These are phyloP conservation scores for Cheilosia grossa DNA, from an alignment of 2,888 invertebrate species.

Conservation along the genomic window DNA sequence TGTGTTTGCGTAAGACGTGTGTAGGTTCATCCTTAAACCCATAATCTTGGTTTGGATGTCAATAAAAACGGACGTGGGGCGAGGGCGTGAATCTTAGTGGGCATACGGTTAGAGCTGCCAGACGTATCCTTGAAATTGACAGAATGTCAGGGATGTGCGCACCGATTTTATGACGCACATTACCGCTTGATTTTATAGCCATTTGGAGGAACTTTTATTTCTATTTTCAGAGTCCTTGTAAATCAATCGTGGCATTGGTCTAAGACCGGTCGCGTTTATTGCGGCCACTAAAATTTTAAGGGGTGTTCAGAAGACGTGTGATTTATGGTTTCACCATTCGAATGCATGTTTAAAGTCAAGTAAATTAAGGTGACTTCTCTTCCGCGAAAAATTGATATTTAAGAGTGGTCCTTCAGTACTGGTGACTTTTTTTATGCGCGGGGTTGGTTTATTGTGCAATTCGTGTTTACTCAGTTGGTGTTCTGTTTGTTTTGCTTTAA, in stretches of 20 bases:
- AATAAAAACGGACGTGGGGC: conserved; percentile 44
- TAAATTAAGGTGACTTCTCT: conserved; percentile 53
- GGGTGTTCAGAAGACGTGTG: conserved; percentile 41
- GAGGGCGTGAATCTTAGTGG: conserved; percentile 53
- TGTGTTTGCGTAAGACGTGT: conserved; percentile 20
- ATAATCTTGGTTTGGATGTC: conserved; percentile 17
- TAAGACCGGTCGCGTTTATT: conserved; percentile 57
- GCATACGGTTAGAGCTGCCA: conserved; percentile 34
- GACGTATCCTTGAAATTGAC: conserved; percentile 64
- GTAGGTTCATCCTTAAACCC: conserved; percentile 38
- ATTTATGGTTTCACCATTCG: conserved; percentile 55
- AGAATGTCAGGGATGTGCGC: conserved; percentile 56
- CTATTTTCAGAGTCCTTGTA: conserved; percentile 62
- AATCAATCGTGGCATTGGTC: conserved; percentile 62
- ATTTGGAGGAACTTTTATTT: conserved; percentile 61
- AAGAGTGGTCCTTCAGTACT: background rate
- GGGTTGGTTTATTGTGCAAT: conserved; percentile 60
- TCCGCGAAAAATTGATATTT: conserved; percentile 53
- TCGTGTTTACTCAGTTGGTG: conserved; percentile 60
- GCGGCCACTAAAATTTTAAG: conserved; percentile 65
- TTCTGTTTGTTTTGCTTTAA: conserved; percentile 52
- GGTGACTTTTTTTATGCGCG: conserved; percentile 27
- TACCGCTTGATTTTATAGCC: conserved; percentile 70
- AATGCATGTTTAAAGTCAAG: conserved; percentile 70
- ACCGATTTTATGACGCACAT: conserved; percentile 66